Evolutionary conservation across 1,140 invertebrate species (phyloP), one percentile per base, ranked within the genome.

Genomic region (Aleiodes sp.): DNA sequence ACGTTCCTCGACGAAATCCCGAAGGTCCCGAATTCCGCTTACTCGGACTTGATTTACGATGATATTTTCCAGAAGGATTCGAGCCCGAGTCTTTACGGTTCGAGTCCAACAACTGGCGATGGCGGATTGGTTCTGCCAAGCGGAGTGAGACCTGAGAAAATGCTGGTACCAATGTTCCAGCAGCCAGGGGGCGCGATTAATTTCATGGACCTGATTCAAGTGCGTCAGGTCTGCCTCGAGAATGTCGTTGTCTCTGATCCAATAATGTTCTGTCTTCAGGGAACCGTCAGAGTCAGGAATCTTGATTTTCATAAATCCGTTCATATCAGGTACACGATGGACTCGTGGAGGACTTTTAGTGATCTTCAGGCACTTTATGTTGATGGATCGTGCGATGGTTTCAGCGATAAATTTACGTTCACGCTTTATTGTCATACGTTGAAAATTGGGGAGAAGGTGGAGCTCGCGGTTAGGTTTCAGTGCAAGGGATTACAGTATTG

Each of bases 251-350:
- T 95, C 2, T 89, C 91, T 28, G 92, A 94, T 70, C 88, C 89
- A 1, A 84, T 90, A 1, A 89, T 90, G 26, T 89, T 94, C 37
- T 92, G 90, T n/a, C 90, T 98, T n/a, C 90, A 90, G 10, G 96
- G 96, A 10, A 90, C 92, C 0, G 93, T 98, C 2, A 88, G 96
- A 24, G 96, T 98, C 7, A 87, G 94, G 39, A 98, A 98, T 84
- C 82, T 98, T 43, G 93, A 95, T 79, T 98, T 94, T 83, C 91
- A 98, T 78, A 98, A 99, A 87, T 92, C 90, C 21, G 95, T 98
- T 10, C 90, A 93, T 73, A 89, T 98, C 39, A 89, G 96, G 43
- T 97, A 96, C 82, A 93, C 93, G 0, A 87, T 93, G 72, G 94
- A 98, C 81, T 89, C 90, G 19, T 99, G 96, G 97, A 88, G 88